Percentiles rank a stretch among this genome's conserved stretches.
Conservation (phyloP, 1,140 invertebrate genomes). For the Orchesella cincta region DNA sequence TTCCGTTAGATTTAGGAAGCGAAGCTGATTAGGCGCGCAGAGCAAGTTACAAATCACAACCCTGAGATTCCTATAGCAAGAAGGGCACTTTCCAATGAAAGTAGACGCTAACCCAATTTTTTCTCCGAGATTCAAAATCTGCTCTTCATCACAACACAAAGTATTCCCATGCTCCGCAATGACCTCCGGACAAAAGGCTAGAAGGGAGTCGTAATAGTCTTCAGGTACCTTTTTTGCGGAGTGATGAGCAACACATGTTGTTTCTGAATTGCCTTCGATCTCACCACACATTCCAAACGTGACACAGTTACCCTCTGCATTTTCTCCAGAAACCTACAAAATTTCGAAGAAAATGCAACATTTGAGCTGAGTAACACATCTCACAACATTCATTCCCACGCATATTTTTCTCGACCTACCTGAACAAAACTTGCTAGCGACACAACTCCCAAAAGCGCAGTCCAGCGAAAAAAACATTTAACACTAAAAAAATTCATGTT, state of each 20-base stretch:
- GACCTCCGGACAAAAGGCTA: constrained; percentile 11
- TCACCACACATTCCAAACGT: constrained; percentile 17
- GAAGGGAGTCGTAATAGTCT: not conserved
- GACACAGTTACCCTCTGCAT: not conserved
- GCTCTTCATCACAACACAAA: constrained; percentile 71
- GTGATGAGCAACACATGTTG: not conserved
- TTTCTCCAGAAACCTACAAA: not conserved
- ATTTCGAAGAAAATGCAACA: too few species aligned
- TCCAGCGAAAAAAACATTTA: too few species aligned
- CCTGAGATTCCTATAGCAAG: constrained; percentile 79
- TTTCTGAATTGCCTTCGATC: not conserved
- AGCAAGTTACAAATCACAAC: constrained; percentile 79
- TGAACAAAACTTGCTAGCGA: too few species aligned
- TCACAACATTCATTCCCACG: too few species aligned
- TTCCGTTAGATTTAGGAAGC: constrained; percentile 68
- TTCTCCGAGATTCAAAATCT: constrained; percentile 65
- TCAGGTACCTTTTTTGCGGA: not conserved
- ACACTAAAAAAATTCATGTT: too few species aligned
- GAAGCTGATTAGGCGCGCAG: constrained; percentile 73
- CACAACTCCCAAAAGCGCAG: too few species aligned
- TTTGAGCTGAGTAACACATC: too few species aligned
- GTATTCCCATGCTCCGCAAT: constrained; percentile 32
- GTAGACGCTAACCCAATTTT: constrained; percentile 67
- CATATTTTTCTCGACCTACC: too few species aligned
- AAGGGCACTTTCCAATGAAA: constrained; percentile 76